Conservation (phyloP, 2,797 vertebrate species). For the Staurois parvus region DNA sequence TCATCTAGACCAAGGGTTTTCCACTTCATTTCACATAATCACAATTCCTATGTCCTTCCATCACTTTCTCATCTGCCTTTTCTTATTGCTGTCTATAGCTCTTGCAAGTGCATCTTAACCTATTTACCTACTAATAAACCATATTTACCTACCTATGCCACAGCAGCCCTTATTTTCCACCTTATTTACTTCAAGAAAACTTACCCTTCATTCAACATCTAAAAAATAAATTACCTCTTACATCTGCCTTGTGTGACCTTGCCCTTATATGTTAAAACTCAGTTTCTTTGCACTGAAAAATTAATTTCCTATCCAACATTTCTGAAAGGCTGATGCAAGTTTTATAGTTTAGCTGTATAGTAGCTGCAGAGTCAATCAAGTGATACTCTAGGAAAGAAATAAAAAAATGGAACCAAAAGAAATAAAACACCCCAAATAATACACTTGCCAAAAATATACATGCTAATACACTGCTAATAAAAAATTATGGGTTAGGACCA, state of each 20-base stretch:
- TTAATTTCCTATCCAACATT: neutral
- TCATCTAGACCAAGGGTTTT: constrained; percentile 52
- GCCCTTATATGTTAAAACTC: constrained; percentile 2
- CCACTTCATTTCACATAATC: constrained; percentile 57
- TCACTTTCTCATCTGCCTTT: constrained; percentile 46
- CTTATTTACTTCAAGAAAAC: constrained; percentile 27
- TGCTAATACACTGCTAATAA: too few relatives aligned
- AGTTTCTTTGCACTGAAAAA: neutral
- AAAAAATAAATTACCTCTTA: constrained; percentile 27
- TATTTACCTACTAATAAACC: constrained; percentile 54
- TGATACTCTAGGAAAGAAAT: neutral
- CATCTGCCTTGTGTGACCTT: constrained; percentile 17
- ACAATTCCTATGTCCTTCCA: constrained; percentile 51
- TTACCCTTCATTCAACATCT: constrained; percentile 25
- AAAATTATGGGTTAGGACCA: too few relatives aligned
- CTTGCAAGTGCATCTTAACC: constrained; percentile 30
- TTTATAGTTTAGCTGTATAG: neutral
- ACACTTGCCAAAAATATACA: too few relatives aligned
- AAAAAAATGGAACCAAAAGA: neutral
- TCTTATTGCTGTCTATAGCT: constrained; percentile 40
- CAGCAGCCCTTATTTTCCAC: constrained; percentile 36
- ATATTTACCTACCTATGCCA: constrained; percentile 40
- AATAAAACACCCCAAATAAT: neutral
- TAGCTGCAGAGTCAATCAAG: neutral
- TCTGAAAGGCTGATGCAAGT: neutral